Evolutionary conservation across 2,888 invertebrate genomes (phyloP).

Genomic region (Noctua comes): DNA sequence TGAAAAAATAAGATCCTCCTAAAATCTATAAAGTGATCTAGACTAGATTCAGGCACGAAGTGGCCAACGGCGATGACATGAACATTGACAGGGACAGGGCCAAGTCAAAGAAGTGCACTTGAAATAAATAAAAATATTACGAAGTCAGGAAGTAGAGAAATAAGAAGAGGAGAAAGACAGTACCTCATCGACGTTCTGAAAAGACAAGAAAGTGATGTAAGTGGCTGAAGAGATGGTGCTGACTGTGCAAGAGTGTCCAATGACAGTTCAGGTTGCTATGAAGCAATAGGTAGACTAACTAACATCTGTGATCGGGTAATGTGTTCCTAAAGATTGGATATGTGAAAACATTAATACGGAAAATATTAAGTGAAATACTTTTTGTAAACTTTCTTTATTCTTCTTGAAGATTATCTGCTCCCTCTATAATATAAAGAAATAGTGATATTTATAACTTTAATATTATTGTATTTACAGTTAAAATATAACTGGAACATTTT

Average conservation of each 20-base stretch:
- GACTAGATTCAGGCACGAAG: conserved; percentile 68
- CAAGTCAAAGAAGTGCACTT: conserved; percentile 78
- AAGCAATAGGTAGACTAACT: conserved; percentile 63
- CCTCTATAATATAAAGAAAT: conserved; percentile 67
- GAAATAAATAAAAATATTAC: conserved; percentile 77
- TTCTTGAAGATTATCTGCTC: conserved; percentile 69
- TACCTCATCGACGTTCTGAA: conserved; percentile 92
- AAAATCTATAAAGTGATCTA: conserved; percentile 71
- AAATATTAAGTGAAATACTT: conserved; percentile 65
- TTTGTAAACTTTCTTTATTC: conserved; percentile 69
- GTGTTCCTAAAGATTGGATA: conserved; percentile 62
- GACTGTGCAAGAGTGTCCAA: conserved; percentile 75
- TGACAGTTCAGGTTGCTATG: conserved; percentile 64
- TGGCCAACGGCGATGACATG: conserved; percentile 70
- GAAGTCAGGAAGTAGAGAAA: conserved; percentile 80
- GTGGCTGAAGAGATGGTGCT: conserved; percentile 82
- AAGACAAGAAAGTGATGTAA: conserved; percentile 90
- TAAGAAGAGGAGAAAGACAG: conserved; percentile 85
- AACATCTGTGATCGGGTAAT: conserved; percentile 62
- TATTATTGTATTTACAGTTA: conserved; percentile 40
- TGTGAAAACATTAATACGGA: conserved; percentile 59
- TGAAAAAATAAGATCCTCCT: conserved; percentile 61
- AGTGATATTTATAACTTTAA: conserved; percentile 49
- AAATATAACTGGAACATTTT: conserved; percentile 33
- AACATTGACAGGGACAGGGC: conserved; percentile 67